Base-by-base conservation (phyloP, 2,888 invertebrate species). In the Pollenia labialis region DNA sequence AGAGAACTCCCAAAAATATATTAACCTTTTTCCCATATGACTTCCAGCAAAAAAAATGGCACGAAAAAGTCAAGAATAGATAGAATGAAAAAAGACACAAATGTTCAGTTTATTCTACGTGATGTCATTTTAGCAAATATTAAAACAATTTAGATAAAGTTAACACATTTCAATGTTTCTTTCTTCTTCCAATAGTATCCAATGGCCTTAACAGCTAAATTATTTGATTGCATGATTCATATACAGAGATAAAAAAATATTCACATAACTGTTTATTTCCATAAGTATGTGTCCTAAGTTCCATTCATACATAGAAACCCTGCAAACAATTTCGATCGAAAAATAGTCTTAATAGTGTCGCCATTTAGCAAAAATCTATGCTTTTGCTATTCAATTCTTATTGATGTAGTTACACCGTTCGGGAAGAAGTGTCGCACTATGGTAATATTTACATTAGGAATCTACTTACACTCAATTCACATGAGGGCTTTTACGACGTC, bases 61-160 rank as follows among this genome's bases (percentile, higher is more conserved):
- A 42, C 9, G 8, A 42, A 46, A 52, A 42, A 66, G 11, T 40
- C 32, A 48, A 64, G 10, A n/a, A 48, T 11, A 54, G 10, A 72
- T 42, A 0, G 9, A 54, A 50, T 14, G 0, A n/a, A 16, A 32
- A 79, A 32, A n/a, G 6, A 60, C 12, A 71, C 46, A 83, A 48
- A 58, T 81, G 69, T 86, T 80, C 75, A 71, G 81, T 82, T 66
- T 77, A 32, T 62, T 77, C 88, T 89, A 91, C 92, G 91, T 91
- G 91, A 92, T 91, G 92, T 91, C 90, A 91, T 92, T 92, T 75
- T 89, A 89, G 89, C 89, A 90, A 92, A 92, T 91, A 90, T 89
- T 91, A 89, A 91, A 91, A 89, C 91, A 91, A 91, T 92, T 91
- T 91, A 92, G 91, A 91, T 91, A 91, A 91, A 91, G 90, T 91